Evolutionary conservation across 2,888 invertebrate species (phyloP).

Genomic region (Tribolium freemani): DNA sequence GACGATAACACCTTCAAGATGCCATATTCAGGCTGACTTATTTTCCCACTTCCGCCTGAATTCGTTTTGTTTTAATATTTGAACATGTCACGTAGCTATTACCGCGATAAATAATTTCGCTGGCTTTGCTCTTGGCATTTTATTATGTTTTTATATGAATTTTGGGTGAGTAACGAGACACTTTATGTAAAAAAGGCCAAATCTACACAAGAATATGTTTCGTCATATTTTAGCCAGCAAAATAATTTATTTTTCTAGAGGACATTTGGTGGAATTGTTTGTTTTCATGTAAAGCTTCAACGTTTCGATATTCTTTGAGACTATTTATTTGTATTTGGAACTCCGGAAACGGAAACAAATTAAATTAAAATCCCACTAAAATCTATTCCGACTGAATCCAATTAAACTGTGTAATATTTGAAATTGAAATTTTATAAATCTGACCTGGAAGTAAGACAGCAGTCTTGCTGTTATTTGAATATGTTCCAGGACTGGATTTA

Average conservation of each 20-base stretch:
- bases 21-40: slow-evolving; percentile 58
- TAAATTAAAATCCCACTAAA: background rate
- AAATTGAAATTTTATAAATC: background rate
- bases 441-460: background rate
- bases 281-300: background rate
- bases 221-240: background rate
- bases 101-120: slow-evolving; percentile 14
- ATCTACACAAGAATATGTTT: background rate
- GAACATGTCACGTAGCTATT: slow-evolving; percentile 27
- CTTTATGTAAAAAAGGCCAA: background rate
- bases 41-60: slow-evolving; percentile 54
- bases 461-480: background rate
- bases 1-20: slow-evolving; percentile 49
- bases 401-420: background rate
- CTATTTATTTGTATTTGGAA: background rate
- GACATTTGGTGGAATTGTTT: background rate
- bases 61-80: slow-evolving; percentile 23
- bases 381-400: background rate
- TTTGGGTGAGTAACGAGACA: slow-evolving; percentile 2
- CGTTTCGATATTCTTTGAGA: background rate
- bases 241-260: background rate
- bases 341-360: background rate
- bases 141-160: slow-evolving; percentile 10
- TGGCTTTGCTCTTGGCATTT: slow-evolving; percentile 4
- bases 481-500: background rate